These are phyloP conservation scores for Aphis craccivora DNA, from an alignment of 1,140 invertebrate species.

Conservation along the genomic window DNA sequence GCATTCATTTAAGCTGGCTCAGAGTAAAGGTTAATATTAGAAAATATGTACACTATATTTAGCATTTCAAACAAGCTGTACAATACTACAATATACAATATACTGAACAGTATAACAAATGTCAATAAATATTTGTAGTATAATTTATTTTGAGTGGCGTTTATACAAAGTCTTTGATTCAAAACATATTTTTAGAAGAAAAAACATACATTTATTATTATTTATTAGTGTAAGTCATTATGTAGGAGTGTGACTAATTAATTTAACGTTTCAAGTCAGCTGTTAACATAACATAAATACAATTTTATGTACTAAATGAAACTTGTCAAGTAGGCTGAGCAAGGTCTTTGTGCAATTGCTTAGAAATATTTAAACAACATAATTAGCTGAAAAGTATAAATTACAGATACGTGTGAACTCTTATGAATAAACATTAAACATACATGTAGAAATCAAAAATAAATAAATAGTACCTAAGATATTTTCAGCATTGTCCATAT, in stretches of 20 bases:
- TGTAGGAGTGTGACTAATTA: background rate
- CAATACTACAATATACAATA: background rate
- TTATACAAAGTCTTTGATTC: background rate
- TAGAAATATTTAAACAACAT: background rate
- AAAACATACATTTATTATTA: background rate
- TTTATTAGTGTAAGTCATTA: background rate
- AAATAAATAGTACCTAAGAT: background rate
- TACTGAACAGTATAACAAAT: background rate
- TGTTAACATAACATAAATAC: background rate
- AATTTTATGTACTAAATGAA: background rate
- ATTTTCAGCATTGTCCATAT: background rate
- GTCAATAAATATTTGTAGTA: conserved; percentile 10
- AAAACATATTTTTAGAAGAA: background rate
- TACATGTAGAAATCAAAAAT: background rate
- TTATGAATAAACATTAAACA: background rate
- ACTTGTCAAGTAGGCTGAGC: background rate
- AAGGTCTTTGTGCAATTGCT: background rate
- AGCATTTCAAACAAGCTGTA: conserved; percentile 22
- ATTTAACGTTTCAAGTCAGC: background rate
- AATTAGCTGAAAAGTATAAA: background rate
- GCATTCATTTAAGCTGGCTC: background rate
- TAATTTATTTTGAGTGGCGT: background rate
- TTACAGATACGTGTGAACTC: background rate
- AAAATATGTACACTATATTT: conserved; percentile 36
- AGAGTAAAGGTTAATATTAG: conserved; percentile 34